Conservation (phyloP, 2,797 vertebrate genomes). For the Tapera naevia region DNA sequence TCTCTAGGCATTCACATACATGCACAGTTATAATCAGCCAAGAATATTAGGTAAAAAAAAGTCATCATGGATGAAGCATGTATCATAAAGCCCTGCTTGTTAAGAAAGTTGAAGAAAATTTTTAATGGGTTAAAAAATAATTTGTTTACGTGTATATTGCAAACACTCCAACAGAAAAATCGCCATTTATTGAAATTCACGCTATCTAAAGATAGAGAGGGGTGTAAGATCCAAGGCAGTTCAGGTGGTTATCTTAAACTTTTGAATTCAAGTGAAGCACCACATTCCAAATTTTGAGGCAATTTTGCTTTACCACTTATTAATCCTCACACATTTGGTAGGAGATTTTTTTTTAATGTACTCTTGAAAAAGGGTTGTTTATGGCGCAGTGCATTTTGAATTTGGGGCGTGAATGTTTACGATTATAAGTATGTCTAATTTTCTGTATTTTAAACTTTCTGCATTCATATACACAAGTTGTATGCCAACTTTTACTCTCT, state of each 20-base stretch:
- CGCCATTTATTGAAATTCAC: neutral
- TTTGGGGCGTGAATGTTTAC: neutral
- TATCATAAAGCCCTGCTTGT: neutral
- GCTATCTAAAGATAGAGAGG: neutral
- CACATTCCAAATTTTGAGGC: neutral
- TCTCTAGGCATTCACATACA: neutral
- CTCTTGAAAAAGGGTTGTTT: neutral
- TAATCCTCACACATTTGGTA: neutral
- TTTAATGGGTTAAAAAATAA: neutral
- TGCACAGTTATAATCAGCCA: neutral
- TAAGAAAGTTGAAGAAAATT: neutral
- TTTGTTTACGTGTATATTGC: neutral
- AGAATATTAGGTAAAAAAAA: neutral
- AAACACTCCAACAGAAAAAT: neutral
- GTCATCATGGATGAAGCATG: neutral
- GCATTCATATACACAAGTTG: fast-evolving
- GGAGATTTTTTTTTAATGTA: neutral
- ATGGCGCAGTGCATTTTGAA: neutral
- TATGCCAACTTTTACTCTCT: neutral
- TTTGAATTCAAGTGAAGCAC: neutral
- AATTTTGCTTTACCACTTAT: neutral
- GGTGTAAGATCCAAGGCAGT: neutral
- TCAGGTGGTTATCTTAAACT: neutral
- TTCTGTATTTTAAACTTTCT: neutral
- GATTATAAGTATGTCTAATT: neutral